A percentile compares a stretch with the other conserved stretches of the same genome.
These are phyloP conservation scores for Acanthosepion lycidas DNA, from an alignment of 2,888 invertebrate genomes.

Conservation along the genomic window DNA sequence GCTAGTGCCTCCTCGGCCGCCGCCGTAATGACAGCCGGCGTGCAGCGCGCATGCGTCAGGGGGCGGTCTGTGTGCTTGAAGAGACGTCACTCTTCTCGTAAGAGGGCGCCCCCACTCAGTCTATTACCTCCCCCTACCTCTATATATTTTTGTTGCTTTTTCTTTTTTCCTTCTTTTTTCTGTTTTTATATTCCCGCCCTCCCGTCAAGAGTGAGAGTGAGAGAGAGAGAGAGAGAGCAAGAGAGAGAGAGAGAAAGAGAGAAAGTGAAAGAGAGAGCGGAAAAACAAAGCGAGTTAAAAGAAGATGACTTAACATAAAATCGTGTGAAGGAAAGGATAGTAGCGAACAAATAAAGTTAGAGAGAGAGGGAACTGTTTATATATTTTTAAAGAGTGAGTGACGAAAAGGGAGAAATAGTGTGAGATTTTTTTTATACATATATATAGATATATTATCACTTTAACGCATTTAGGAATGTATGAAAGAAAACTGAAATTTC, in stretches of 20 bases:
- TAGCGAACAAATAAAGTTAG: neutral
- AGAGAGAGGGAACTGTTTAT: neutral
- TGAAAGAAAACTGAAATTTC: neutral
- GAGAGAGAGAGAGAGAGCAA: neutral
- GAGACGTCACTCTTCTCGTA: slow-evolving; percentile 13
- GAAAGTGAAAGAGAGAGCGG: neutral
- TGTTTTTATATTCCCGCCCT: neutral
- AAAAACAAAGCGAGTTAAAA: neutral
- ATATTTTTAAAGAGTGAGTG: neutral
- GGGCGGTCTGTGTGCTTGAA: slow-evolving; percentile 6
- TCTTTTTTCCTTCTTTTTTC: neutral
- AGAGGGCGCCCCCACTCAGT: slow-evolving; percentile 34
- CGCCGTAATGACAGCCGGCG: neutral
- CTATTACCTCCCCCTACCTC: neutral
- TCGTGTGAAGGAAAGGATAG: neutral
- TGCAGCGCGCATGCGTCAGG: slow-evolving; percentile 44
- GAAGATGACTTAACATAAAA: neutral
- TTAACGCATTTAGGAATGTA: neutral
- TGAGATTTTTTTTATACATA: neutral
- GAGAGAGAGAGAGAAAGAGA: neutral
- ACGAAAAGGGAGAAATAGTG: neutral
- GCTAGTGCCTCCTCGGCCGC: neutral
- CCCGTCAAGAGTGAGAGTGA: neutral
- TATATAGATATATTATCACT: neutral
- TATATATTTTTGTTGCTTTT: neutral